Evolutionary conservation across 2,888 invertebrate genomes (phyloP), one percentile per base, ranked within the genome.

Genomic region (Stenodema calcarata): DNA sequence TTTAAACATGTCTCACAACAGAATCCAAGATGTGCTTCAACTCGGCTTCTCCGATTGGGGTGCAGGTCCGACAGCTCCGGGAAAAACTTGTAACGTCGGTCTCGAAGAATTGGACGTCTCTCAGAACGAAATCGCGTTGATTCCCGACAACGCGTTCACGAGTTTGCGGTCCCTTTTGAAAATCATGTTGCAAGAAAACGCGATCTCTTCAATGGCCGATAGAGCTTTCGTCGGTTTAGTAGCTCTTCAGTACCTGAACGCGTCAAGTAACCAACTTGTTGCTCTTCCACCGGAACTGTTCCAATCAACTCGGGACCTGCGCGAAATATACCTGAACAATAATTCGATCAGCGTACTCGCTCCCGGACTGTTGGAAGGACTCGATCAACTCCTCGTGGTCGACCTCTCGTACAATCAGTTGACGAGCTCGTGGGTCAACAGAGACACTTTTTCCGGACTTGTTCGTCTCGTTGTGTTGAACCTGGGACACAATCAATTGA

Each of bases 401-500:
- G 96, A 97, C 91, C 92, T 97, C 89, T 96, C 96, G 54, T 95
- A 94, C 89, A 97, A 97, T 92, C 95, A 95, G 90, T 93, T 98
- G 89, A 95, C 96, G 83, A 96, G 96, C 90, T 95, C 95, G 90
- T 95, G 95, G 91, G 94, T 97, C 88, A 96, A 96, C 90, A 95
- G 96, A 87, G 95, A 95, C 84, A 96, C 96, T 28, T 97, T 97
- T 91, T 93, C 95, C 89, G 97, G 97, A 87, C 92, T 97, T 88
- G 95, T 97, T 89, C 94, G 97, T 12, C 92, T 96, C 89, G 96
- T 97, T 90, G 94, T 97, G 73, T 92, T 97, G 89, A 96, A 97
- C 91, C 92, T 97, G 88, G 95, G 96, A 1, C 95, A 96, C 91
- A 98, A 98, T 90, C 94, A 95, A 27, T 91, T 98, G 44, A 96